These are phyloP conservation scores for Macrobrachium rosenbergii DNA, from an alignment of 1,140 invertebrate genomes.

Conservation along the genomic window DNA sequence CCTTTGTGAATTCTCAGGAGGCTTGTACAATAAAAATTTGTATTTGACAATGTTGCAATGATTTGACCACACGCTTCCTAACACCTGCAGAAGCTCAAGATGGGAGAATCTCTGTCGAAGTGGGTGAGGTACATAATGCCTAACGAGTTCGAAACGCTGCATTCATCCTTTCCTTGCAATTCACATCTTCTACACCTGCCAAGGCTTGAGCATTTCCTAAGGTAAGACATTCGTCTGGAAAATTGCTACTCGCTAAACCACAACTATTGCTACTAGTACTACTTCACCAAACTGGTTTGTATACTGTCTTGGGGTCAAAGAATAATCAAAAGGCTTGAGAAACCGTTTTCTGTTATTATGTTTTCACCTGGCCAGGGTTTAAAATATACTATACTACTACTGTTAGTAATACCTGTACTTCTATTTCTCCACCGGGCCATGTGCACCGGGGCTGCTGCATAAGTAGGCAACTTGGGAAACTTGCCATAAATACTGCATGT, in stretches of 20 bases:
- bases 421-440: not conserved
- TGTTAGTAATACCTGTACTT: no score
- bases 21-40: not conserved
- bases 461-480: no score
- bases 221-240: not conserved
- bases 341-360: no score
- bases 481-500: no score
- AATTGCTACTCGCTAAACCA: not conserved
- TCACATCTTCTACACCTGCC: conserved; percentile 32
- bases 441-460: no score
- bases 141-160: conserved; percentile 51
- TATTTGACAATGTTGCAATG: not conserved
- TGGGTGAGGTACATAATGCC: conserved; percentile 44
- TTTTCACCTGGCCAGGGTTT: no score
- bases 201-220: conserved; percentile 52
- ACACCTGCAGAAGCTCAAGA: conserved; percentile 29
- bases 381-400: no score
- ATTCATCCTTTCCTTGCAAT: conserved; percentile 46
- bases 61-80: not conserved
- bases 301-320: no score
- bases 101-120: conserved; percentile 8
- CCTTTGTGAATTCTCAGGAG: no score
- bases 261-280: not conserved
- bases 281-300: not conserved
- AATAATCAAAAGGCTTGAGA: no score